A percentile compares a stretch with the other conserved stretches of the same genome.
These are phyloP conservation scores for Leptopilina syphax DNA, from an alignment of 2,888 invertebrate species.

Conservation along the genomic window DNA sequence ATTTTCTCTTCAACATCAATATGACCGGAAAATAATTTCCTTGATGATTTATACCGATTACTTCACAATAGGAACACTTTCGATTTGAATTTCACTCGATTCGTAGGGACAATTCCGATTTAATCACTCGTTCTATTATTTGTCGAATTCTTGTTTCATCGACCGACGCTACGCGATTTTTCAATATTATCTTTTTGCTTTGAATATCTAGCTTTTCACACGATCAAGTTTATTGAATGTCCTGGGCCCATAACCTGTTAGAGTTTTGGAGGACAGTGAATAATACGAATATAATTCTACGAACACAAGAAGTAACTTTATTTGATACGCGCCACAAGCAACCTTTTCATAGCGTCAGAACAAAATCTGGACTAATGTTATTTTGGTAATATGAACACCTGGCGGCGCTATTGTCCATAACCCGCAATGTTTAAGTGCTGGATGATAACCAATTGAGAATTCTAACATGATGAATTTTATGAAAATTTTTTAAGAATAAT, in stretches of 20 bases:
- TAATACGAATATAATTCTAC: accelerated
- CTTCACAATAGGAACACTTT: too few relatives aligned
- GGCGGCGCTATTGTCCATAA: too few relatives aligned
- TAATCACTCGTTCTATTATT: neutral
- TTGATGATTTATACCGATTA: neutral
- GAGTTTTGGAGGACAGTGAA: neutral
- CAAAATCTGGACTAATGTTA: too few relatives aligned
- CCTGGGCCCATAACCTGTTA: neutral
- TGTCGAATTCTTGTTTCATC: neutral
- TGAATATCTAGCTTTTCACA: neutral
- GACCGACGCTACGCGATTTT: neutral
- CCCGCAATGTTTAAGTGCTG: too few relatives aligned
- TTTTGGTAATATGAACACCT: too few relatives aligned
- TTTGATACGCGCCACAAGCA: neutral
- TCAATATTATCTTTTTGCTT: neutral
- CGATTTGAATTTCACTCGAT: neutral
- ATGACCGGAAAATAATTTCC: neutral
- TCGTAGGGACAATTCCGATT: too few relatives aligned
- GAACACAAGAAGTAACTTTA: neutral
- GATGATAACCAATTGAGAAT: too few relatives aligned
- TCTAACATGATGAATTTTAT: too few relatives aligned
- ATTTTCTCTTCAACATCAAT: neutral
- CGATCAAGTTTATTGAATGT: neutral
- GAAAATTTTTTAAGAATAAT: too few relatives aligned
- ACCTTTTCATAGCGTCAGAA: too few relatives aligned